Base-by-base conservation (phyloP, 2,888 invertebrate species). In the Meta bourneti region DNA sequence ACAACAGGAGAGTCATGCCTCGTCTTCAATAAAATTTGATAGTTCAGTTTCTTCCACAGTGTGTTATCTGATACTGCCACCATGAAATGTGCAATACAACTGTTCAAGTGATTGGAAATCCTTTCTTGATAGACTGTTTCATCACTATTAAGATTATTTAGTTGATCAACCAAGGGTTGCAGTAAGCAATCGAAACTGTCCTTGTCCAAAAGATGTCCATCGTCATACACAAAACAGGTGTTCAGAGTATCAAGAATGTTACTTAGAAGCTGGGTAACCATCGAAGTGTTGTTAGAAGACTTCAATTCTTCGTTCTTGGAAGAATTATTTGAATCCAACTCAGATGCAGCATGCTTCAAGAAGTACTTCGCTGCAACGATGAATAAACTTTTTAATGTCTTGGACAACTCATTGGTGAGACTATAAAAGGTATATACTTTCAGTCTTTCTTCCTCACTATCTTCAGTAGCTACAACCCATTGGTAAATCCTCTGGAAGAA, bases 21-120 rank as follows among this genome's bases (percentile, higher is more conserved):
- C 0, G 98, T 97, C 95, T 99, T 99, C 93, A 98, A 95, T 87
- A 98, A 95, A 93, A 98, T 96, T 94, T 98, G 98, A 95, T 98
- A 98, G 94, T 98, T 98, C 93, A 99, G 95, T 94, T 97, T 96
- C 94, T 98, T 98, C 97, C 98, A 98, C 52, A 98, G 95, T 0
- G 97, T 96, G 94, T 98, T 98, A 94, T 98, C 98, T 2, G 97
- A 97, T 0, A 97, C 96, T 0, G 97, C 97, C 13, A 97, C 96
- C 0, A 97, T 97, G 94, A 99, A 96, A 94, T 98, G 97, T 0
- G 97, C 96, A 91, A 98, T 96, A 94, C 98, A 97, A 0, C 97
- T 97, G n/a, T 96, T 96, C 61, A 98, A 95, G 48, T 96, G 95
- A 79, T 96, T 95, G 83, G 95, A 95, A 0, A 96, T 96, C 82